phyloP scores from a whole-genome alignment of 2,797 vertebrate genomes.

The Squalus acanthias region DNA sequence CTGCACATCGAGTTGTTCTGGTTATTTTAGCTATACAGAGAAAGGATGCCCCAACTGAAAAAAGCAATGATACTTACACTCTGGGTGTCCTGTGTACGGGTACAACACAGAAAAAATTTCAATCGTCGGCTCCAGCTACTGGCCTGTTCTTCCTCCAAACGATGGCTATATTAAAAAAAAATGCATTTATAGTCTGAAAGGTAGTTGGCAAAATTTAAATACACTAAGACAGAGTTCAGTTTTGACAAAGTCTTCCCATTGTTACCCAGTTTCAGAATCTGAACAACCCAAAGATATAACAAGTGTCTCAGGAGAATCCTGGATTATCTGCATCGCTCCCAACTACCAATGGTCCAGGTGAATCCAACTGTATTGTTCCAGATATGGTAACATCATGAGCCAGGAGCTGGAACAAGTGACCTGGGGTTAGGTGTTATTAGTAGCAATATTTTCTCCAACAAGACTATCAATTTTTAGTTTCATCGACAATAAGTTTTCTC shows the following conservation, averaged over 20 bases:
- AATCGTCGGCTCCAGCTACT: constrained; percentile 96
- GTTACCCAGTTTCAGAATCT: background rate
- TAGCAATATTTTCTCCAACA: background rate
- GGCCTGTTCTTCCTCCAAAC: constrained; percentile 93
- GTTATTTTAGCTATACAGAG: background rate
- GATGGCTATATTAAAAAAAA: constrained; percentile 64
- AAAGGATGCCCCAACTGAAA: background rate
- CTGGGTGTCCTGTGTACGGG: constrained; percentile 92
- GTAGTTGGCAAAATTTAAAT: background rate
- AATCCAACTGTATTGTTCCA: background rate
- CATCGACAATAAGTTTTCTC: background rate
- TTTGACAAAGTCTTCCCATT: background rate
- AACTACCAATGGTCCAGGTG: background rate
- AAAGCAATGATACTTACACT: constrained; percentile 68
- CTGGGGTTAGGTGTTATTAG: background rate
- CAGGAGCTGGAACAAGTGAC: background rate
- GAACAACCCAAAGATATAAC: background rate
- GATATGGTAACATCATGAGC: background rate
- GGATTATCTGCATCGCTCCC: background rate
- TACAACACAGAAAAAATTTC: constrained; percentile 96
- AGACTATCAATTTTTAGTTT: background rate
- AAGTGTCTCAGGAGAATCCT: background rate
- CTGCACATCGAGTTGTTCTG: background rate
- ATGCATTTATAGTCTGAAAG: background rate
- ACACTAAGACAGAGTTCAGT: background rate